Conservation (phyloP, 2,113 vertebrate genomes). For the Danio rerio region DNA sequence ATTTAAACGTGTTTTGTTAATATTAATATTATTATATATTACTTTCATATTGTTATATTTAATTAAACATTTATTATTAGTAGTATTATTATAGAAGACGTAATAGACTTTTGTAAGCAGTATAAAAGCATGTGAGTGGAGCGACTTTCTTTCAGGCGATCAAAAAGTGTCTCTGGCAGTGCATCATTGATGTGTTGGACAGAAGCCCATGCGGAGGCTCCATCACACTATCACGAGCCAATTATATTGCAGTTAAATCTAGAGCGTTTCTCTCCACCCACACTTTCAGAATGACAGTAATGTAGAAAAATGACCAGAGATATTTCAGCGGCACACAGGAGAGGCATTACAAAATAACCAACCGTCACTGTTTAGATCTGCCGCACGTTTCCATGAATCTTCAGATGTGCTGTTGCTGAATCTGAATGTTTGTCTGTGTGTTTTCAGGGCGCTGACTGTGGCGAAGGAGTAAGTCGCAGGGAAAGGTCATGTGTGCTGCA, state of each 20-base stretch:
- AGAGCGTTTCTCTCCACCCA: conserved; percentile 1
- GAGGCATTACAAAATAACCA: neutral
- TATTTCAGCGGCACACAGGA: neutral
- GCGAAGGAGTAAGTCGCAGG: conserved; percentile 86
- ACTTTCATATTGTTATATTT: too few species aligned
- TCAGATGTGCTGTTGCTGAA: neutral
- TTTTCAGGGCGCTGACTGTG: conserved; percentile 88
- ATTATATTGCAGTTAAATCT: conserved; percentile 3
- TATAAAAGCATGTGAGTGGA: neutral
- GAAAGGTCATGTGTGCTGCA: conserved; percentile 85
- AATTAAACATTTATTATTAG: too few species aligned
- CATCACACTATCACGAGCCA: neutral
- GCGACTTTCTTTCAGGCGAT: neutral
- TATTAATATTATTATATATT: too few species aligned
- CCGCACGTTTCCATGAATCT: neutral
- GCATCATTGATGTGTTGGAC: neutral
- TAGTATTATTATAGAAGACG: neutral
- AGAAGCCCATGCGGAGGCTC: neutral
- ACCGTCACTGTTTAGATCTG: neutral
- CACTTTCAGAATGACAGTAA: neutral
- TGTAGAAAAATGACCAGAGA: neutral
- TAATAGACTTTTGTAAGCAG: neutral
- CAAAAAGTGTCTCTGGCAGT: conserved; percentile 1
- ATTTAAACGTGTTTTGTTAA: too few species aligned
- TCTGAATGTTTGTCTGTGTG: too few species aligned